These are phyloP conservation scores for Pimpla rufipes DNA, from an alignment of 2,888 invertebrate species.

Conservation along the genomic window DNA sequence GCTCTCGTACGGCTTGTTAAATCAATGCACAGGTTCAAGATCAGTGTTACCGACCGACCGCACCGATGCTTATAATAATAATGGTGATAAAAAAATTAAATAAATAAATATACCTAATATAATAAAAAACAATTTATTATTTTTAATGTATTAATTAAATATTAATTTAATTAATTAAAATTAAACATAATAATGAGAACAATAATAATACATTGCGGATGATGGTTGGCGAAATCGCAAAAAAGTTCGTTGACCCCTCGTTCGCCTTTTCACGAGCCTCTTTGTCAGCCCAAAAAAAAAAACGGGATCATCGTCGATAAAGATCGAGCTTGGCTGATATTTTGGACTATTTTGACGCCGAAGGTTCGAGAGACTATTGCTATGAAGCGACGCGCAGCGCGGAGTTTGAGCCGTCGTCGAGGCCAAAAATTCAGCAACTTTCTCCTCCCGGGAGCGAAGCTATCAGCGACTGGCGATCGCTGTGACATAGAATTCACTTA, in stretches of 20 bases:
- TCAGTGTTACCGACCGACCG: constrained; percentile 11
- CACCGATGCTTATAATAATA: constrained; percentile 12
- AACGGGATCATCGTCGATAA: constrained; percentile 9
- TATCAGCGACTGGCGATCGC: not conserved
- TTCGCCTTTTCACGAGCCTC: not conserved
- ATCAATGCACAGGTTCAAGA: constrained; percentile 27
- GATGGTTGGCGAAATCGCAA: constrained; percentile 1
- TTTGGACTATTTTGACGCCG: not conserved
- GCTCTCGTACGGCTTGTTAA: constrained; percentile 15
- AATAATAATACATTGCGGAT: not conserved
- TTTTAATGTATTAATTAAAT: no score
- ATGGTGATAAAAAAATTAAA: not conserved
- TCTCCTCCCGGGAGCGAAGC: not conserved
- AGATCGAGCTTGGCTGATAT: not conserved
- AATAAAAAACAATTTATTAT: no score
- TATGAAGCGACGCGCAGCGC: not conserved
- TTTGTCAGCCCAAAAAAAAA: not conserved
- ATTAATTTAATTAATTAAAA: no score
- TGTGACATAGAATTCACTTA: not conserved
- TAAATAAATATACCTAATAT: no score
- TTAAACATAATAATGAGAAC: not conserved
- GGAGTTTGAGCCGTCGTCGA: not conserved
- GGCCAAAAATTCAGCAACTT: constrained; percentile 2
- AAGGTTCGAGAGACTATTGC: not conserved
- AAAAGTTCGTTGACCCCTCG: constrained; percentile 19